phyloP scores from a whole-genome alignment of 2,888 invertebrate genomes.

The Cantharis flavilabris region DNA sequence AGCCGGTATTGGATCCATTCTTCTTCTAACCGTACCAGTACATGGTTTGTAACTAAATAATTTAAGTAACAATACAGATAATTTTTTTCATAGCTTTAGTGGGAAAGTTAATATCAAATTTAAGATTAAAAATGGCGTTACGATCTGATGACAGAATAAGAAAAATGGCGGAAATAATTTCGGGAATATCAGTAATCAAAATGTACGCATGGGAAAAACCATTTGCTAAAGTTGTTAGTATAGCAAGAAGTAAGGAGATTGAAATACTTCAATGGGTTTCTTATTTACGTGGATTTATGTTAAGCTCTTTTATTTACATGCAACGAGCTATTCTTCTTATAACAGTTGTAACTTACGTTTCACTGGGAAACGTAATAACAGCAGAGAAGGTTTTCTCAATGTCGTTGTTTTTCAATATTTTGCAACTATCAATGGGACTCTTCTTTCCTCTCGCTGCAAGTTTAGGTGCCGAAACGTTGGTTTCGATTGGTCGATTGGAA shows the following conservation, averaged over 20 bases:
- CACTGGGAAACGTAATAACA: conserved; percentile 67
- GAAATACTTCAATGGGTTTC: conserved; percentile 50
- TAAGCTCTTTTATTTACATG: conserved; percentile 77
- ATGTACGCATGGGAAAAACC: conserved; percentile 77
- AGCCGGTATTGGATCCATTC: conserved; percentile 64
- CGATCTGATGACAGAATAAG: conserved; percentile 67
- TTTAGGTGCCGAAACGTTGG: conserved; percentile 63
- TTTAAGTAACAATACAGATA: background rate
- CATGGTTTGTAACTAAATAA: conserved; percentile 50
- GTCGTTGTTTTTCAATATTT: conserved; percentile 58
- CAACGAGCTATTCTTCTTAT: conserved; percentile 80
- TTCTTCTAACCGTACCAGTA: conserved; percentile 57
- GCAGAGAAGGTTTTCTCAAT: conserved; percentile 53
- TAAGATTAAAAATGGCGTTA: conserved; percentile 53
- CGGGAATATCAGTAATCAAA: conserved; percentile 72
- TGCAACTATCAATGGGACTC: conserved; percentile 62
- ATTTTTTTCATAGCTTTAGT: conserved; percentile 22
- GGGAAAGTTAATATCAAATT: conserved; percentile 33
- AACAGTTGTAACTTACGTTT: conserved; percentile 74
- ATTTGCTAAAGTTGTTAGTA: conserved; percentile 55
- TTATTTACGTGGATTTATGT: conserved; percentile 68
- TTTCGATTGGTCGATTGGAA: conserved; percentile 61
- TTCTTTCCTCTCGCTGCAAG: conserved; percentile 63
- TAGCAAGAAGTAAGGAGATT: conserved; percentile 34
- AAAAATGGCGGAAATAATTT: conserved; percentile 71